A percentile compares a stretch with the other conserved stretches of the same genome.
Conservation (phyloP, 2,888 invertebrate species). For the Parnassius smintheus region DNA sequence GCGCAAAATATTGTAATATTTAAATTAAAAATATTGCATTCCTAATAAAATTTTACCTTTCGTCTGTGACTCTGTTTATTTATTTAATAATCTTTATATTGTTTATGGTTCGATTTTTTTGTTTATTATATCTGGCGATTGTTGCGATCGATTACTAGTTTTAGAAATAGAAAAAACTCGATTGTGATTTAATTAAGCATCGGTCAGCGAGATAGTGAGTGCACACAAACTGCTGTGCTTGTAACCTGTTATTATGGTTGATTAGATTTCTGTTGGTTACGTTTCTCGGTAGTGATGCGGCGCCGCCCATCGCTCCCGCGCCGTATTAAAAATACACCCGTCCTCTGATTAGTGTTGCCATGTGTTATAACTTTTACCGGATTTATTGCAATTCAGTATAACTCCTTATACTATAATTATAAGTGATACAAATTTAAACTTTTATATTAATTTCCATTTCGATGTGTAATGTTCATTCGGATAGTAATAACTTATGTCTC, state of each 20-base stretch:
- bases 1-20: slow-evolving; percentile 37
- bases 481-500: slow-evolving; percentile 5
- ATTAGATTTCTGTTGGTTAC: slow-evolving; percentile 81
- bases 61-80: no score
- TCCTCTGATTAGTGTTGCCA: slow-evolving; percentile 44
- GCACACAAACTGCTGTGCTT: slow-evolving; percentile 72
- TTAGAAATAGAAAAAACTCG: slow-evolving; percentile 54
- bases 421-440: not conserved
- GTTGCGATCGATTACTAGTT: slow-evolving; percentile 43
- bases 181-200: slow-evolving; percentile 79
- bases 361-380: slow-evolving; percentile 13
- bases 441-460: no score
- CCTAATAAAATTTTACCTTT: no score
- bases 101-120: slow-evolving; percentile 22
- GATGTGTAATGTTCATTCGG: no score
- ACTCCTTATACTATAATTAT: not conserved
- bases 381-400: slow-evolving; percentile 1
- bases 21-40: not conserved
- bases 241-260: slow-evolving; percentile 81
- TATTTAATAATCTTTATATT: no score
- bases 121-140: slow-evolving; percentile 8
- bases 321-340: slow-evolving; percentile 78
- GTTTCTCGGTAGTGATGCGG: slow-evolving; percentile 78
- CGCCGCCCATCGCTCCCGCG: slow-evolving; percentile 79
- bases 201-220: slow-evolving; percentile 71